Percentiles rank a stretch among this genome's conserved stretches.
Evolutionary conservation across 2,888 invertebrate species (phyloP).

Genomic region (Macrophya annulata): DNA sequence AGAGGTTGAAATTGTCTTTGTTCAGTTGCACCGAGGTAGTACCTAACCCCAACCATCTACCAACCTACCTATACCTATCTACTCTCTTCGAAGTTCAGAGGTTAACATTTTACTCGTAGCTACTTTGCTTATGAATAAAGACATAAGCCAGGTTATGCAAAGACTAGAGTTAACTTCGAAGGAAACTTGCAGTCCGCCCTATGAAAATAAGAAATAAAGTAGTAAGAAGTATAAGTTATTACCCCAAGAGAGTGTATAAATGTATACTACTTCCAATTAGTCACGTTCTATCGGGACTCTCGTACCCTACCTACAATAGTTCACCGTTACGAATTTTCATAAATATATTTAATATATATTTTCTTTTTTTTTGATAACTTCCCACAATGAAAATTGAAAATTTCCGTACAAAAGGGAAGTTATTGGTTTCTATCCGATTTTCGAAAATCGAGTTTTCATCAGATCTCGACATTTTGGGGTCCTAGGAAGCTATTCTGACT

Average conservation of each 20-base stretch:
- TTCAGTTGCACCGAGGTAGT: slow-evolving; percentile 37
- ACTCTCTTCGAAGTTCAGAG: slow-evolving; percentile 41
- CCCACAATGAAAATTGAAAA: too few species aligned
- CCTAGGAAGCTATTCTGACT: too few species aligned
- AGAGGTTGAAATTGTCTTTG: slow-evolving; percentile 44
- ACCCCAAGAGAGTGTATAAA: slow-evolving; percentile 9
- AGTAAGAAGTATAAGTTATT: slow-evolving; percentile 32
- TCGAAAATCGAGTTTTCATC: too few species aligned
- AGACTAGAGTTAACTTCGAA: slow-evolving; percentile 36
- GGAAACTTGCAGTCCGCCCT: slow-evolving; percentile 1
- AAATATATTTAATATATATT: background rate
- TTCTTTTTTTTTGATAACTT: too few species aligned
- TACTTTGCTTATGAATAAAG: slow-evolving; percentile 53
- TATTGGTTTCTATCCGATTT: too few species aligned
- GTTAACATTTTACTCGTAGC: slow-evolving; percentile 49
- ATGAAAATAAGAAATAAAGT: slow-evolving; percentile 15
- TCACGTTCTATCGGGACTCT: slow-evolving; percentile 4
- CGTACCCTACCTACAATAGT: background rate
- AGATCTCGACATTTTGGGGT: too few species aligned
- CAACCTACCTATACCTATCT: background rate
- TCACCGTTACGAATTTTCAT: background rate
- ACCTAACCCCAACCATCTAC: background rate
- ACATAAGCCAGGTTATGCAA: slow-evolving; percentile 48
- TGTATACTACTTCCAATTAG: slow-evolving; percentile 11
- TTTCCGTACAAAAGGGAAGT: too few species aligned